Percentiles rank a stretch among this genome's conserved stretches.
Conservation (phyloP, 2,797 vertebrate species). For the Anabas testudineus region DNA sequence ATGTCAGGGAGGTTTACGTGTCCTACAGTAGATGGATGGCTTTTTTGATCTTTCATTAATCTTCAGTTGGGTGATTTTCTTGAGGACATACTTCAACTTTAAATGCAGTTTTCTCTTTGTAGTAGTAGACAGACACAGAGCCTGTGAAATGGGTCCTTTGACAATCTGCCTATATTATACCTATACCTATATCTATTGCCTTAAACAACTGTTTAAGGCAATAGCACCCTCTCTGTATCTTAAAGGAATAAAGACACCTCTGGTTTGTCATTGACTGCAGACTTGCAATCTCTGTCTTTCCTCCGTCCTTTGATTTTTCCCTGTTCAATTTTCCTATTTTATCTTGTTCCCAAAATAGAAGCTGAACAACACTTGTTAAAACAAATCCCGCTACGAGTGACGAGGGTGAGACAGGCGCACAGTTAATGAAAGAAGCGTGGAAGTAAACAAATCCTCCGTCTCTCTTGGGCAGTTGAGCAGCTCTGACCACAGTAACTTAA, state of each 20-base stretch:
- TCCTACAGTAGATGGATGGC: too few species aligned
- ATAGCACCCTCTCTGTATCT: not conserved
- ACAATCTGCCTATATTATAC: too few species aligned
- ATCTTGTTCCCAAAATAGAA: conserved; percentile 18
- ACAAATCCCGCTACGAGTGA: conserved; percentile 1
- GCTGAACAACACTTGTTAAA: conserved; percentile 1
- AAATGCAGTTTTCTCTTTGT: too few species aligned
- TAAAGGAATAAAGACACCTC: conserved; percentile 8
- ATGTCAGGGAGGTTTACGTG: too few species aligned
- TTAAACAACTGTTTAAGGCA: conserved; percentile 1
- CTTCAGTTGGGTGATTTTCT: too few species aligned
- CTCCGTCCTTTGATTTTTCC: conserved; percentile 2
- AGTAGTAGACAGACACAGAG: too few species aligned
- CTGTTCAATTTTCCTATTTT: conserved; percentile 5
- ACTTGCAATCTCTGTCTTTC: conserved; percentile 1
- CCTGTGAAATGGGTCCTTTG: not conserved
- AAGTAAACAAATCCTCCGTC: conserved; percentile 27
- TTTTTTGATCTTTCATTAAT: too few species aligned
- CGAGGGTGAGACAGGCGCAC: not conserved
- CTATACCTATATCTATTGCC: too few species aligned
- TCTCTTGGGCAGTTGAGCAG: not conserved
- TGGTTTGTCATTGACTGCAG: conserved; percentile 12
- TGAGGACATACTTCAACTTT: too few species aligned
- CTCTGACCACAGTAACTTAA: conserved; percentile 1
- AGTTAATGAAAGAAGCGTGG: conserved; percentile 14